Percentiles rank a stretch among this genome's conserved stretches.
Evolutionary conservation across 92 coral and sea anemone species (phyloP).

Genomic region (Hydrozoanthus gracilis): DNA sequence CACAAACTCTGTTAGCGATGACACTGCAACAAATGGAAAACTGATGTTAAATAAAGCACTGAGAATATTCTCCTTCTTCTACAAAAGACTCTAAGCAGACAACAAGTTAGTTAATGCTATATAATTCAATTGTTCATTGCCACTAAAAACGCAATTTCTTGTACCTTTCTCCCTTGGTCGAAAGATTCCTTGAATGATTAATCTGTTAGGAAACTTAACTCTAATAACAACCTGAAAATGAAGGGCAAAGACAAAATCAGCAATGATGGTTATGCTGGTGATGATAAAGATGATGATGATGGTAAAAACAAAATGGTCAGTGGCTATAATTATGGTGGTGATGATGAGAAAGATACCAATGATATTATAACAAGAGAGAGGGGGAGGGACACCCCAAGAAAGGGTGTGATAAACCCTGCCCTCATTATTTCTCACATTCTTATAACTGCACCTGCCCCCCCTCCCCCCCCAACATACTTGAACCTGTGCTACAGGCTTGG

Average conservation of each 20-base stretch:
- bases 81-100: too few species aligned
- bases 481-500: not conserved
- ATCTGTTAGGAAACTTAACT: conserved; percentile 89
- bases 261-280: not conserved
- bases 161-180: conserved; percentile 93
- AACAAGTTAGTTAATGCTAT: not conserved
- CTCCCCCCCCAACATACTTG: too few species aligned
- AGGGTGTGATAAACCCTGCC: too few species aligned
- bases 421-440: too few species aligned
- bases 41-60: too few species aligned
- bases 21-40: conserved; percentile 55
- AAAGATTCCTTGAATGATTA: conserved; percentile 89
- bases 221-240: conserved; percentile 87
- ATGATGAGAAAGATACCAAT: not conserved
- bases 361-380: too few species aligned
- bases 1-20: conserved; percentile 76
- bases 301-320: not conserved
- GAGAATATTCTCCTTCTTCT: not conserved
- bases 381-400: too few species aligned
- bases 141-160: not conserved
- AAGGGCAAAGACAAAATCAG: not conserved
- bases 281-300: not conserved
- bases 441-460: too few species aligned
- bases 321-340: not conserved
- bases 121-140: too few species aligned